phyloP scores from a whole-genome alignment of 2,797 vertebrate species.

The Hylomyscus alleni region DNA sequence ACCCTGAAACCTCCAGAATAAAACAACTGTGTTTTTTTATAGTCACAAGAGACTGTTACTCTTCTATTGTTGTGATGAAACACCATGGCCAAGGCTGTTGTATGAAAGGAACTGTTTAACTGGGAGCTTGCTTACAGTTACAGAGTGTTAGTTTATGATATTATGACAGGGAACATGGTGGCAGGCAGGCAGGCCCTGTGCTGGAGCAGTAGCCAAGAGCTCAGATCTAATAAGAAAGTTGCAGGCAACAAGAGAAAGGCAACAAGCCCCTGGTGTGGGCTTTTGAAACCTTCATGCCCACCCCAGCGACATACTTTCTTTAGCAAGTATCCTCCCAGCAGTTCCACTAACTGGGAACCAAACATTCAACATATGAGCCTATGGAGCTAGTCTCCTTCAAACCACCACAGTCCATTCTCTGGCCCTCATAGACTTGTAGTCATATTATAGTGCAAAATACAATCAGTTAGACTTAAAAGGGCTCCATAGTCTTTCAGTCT shows the following conservation, averaged over 20 bases:
- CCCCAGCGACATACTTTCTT: background rate
- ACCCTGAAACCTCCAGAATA: background rate
- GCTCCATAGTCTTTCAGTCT: background rate
- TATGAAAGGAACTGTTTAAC: background rate
- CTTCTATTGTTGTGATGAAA: background rate
- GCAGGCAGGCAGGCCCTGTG: background rate
- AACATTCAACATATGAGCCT: background rate
- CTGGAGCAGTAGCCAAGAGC: background rate
- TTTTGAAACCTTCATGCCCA: background rate
- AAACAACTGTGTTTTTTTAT: conserved; percentile 21
- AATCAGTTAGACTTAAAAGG: background rate
- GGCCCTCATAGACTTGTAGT: background rate
- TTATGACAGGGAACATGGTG: background rate
- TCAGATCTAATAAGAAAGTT: background rate
- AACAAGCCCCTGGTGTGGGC: background rate
- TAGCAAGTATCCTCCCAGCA: background rate
- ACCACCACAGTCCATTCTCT: background rate
- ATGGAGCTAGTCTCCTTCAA: background rate
- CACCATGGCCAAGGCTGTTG: background rate
- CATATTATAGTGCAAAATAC: background rate
- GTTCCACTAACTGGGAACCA: background rate
- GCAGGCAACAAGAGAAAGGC: background rate
- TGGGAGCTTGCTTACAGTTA: background rate
- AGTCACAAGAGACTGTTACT: conserved; percentile 7
- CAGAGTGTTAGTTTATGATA: background rate